Percentiles rank a stretch among this genome's conserved stretches.
These are phyloP conservation scores for Sycophaga agraensis DNA, from an alignment of 1,140 invertebrate species.

Conservation along the genomic window DNA sequence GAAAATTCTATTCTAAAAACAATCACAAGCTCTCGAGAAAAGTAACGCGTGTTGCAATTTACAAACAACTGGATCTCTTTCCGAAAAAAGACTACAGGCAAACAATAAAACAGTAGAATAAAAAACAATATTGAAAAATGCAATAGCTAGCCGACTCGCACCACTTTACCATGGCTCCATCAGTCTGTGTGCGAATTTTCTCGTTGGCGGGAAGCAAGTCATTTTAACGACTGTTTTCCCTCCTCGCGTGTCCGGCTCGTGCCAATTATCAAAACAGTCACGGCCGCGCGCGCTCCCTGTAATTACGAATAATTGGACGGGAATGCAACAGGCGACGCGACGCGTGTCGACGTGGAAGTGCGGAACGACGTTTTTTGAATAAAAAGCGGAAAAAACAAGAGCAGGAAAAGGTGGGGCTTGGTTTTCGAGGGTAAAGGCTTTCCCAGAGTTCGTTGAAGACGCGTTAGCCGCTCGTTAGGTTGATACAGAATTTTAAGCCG, in stretches of 20 bases:
- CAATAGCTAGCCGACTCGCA: neutral
- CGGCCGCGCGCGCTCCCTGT: conserved; percentile 34
- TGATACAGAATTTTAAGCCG: neutral
- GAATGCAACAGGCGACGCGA: conserved; percentile 34
- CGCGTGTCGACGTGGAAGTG: neutral
- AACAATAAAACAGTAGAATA: neutral
- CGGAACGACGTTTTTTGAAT: neutral
- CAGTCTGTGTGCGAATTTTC: neutral
- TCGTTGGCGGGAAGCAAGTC: neutral
- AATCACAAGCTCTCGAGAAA: too few species aligned
- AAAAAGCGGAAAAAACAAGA: too few species aligned
- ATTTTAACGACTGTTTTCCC: conserved; percentile 25
- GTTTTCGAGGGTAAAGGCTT: neutral
- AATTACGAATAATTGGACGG: conserved; percentile 48
- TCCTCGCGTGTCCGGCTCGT: neutral
- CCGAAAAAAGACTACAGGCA: neutral
- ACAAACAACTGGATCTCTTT: too few species aligned
- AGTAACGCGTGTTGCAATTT: too few species aligned
- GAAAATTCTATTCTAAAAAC: too few species aligned
- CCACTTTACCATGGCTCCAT: too few species aligned
- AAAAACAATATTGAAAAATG: neutral
- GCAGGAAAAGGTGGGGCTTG: neutral
- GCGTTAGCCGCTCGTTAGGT: conserved; percentile 3
- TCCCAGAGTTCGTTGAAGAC: too few species aligned
- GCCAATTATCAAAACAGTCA: conserved; percentile 35